Evolutionary conservation across 92 coral and sea anemone species (phyloP), one percentile per base, ranked within the genome.

Genomic region (Palythoa caribaeorum): DNA sequence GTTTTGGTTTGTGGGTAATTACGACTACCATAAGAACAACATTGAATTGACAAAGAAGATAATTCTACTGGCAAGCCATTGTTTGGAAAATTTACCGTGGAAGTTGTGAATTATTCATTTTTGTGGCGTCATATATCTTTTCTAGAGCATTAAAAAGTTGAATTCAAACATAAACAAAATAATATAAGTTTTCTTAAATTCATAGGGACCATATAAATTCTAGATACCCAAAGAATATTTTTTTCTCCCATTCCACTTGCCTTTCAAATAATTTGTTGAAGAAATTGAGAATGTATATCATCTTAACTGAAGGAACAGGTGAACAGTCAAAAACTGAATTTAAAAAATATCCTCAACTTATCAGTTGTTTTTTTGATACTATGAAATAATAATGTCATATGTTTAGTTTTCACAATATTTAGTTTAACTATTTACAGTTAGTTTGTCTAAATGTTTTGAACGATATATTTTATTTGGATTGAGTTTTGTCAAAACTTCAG

Each of bases 71-170:
- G 57, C 73, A 19, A 37, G 66, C 39, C 54, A 81, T 66, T 81
- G 55, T 81, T 81, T 65, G 54, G 66, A 66, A 81, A 79, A 65
- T 44, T 74, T 65, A 19, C 76, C 59, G 39, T 81, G 44, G 4
- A 20, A 40, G 73, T 79, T 68, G 44, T 65, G 28, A 81, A 81
- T 81, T 81, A 81, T 81, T 81, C 5, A 81, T 65, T 47, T 81
- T 66, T 65, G 76, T 66, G 60, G 86, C 76, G 28, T 66, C 75
- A 44, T 14, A 81, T 65, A 81, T 66, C 73, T 12, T 68, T 81
- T 65, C 47, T 63, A 55, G 28, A 81, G 48, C 73, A 80, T 80
- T 80, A 80, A 80, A 70, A 81, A 81, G 75, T 66, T 81, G 86
- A 66, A 66, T 19, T 62, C 59, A 66, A 81, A 81, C 86, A 66